These are phyloP conservation scores for Silvanus unidentatus DNA, from an alignment of 2,888 invertebrate species.

Conservation along the genomic window DNA sequence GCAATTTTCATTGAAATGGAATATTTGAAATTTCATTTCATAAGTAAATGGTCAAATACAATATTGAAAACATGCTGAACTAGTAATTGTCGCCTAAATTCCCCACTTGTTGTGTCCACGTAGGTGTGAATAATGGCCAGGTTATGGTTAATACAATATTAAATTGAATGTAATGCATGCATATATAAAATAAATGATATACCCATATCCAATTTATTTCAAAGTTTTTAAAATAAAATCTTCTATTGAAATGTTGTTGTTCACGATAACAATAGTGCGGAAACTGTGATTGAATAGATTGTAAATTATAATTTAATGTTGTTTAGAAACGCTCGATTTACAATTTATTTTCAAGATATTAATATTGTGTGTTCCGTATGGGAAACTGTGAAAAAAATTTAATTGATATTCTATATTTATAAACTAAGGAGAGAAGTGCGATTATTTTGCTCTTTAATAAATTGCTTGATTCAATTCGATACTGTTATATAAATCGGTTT, in stretches of 20 bases:
- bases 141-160: conserved; percentile 2
- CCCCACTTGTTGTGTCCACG: neutral
- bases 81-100: conserved; percentile 5
- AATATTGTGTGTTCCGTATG: neutral
- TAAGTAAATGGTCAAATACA: too few species aligned
- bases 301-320: conserved; percentile 8
- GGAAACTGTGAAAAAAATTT: conserved; percentile 2
- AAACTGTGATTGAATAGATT: conserved; percentile 6
- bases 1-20: too few species aligned
- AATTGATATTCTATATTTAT: neutral
- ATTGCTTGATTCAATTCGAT: too few species aligned
- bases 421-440: too few species aligned
- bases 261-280: conserved; percentile 9
- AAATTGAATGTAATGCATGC: conserved; percentile 5
- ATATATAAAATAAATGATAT: neutral
- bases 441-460: too few species aligned
- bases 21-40: too few species aligned
- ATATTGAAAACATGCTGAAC: neutral
- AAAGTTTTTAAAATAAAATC: conserved; percentile 6
- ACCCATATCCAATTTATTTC: conserved; percentile 7
- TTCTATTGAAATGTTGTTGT: conserved; percentile 6
- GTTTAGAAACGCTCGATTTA: conserved; percentile 2
- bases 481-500: too few species aligned
- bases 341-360: conserved; percentile 4
- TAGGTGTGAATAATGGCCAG: conserved; percentile 11